These are phyloP conservation scores for Anagrus nilaparvatae DNA, from an alignment of 1,140 invertebrate genomes.

Conservation along the genomic window DNA sequence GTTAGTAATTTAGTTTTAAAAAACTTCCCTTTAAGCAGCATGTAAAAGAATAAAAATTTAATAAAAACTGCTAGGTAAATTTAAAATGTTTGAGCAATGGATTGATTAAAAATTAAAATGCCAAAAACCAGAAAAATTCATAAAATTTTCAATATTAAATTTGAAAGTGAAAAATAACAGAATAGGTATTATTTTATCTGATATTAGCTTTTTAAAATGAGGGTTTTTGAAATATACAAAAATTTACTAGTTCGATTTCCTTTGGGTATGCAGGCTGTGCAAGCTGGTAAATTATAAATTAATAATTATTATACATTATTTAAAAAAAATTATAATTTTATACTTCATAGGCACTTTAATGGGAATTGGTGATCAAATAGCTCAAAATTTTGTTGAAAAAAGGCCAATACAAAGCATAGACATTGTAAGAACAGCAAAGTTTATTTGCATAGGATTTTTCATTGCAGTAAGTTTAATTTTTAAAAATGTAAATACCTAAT, in stretches of 20 bases:
- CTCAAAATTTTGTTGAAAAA: constrained; percentile 46
- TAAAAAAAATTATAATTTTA: constrained; percentile 1
- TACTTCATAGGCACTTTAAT: constrained; percentile 42
- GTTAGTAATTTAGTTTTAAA: too few species aligned
- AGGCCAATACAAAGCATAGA: constrained; percentile 37
- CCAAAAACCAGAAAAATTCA: too few species aligned
- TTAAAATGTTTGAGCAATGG: too few species aligned
- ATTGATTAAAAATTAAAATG: too few species aligned
- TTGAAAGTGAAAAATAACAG: too few species aligned
- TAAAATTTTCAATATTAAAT: too few species aligned
- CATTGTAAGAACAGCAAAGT: constrained; percentile 37
- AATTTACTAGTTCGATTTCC: constrained; percentile 28
- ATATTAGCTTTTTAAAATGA: constrained; percentile 25
- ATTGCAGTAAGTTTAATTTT: constrained; percentile 41
- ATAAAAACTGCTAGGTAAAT: too few species aligned
- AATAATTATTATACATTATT: constrained; percentile 7
- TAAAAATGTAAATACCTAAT: background rate
- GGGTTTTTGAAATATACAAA: constrained; percentile 24
- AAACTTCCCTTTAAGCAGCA: too few species aligned
- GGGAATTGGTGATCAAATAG: constrained; percentile 47
- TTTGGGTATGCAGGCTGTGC: constrained; percentile 29
- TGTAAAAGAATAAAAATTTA: too few species aligned
- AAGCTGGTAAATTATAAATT: constrained; percentile 30
- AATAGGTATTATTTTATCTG: too few species aligned
- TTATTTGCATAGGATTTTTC: constrained; percentile 42